Conservation (phyloP, 1,140 invertebrate genomes). For the Sycophaga agraensis region DNA sequence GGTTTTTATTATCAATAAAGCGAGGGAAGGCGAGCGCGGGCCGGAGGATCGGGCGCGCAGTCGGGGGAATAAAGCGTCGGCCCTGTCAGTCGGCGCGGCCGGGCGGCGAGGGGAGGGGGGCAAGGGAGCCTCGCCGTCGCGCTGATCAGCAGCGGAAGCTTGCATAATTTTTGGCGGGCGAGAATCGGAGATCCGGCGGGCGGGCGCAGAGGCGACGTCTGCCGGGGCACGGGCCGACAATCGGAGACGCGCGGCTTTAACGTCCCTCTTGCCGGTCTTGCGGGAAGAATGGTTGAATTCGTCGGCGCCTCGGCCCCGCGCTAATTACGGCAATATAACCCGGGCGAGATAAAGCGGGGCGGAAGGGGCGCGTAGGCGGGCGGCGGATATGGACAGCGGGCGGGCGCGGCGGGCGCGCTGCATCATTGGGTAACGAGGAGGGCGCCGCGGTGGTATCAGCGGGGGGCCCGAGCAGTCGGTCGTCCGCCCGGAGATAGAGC, state of each 20-base stretch:
- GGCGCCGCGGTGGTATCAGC: too few relatives aligned
- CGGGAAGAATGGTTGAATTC: constrained; percentile 24
- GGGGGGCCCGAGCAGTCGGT: too few relatives aligned
- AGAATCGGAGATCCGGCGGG: constrained; percentile 6
- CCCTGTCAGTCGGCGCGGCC: too few relatives aligned
- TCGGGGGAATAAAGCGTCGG: too few relatives aligned
- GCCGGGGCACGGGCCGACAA: neutral
- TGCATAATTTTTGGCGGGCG: constrained; percentile 17
- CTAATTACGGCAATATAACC: constrained; percentile 30
- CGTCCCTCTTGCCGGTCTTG: constrained; percentile 15
- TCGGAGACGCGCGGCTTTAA: constrained; percentile 21
- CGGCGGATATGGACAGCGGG: neutral
- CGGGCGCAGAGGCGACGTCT: neutral
- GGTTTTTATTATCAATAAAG: constrained; percentile 4
- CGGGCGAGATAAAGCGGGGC: constrained; percentile 17
- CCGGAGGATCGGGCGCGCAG: too few relatives aligned
- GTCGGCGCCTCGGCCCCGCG: neutral
- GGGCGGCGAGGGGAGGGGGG: too few relatives aligned
- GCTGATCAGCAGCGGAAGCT: constrained; percentile 15
- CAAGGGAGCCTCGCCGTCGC: too few relatives aligned
- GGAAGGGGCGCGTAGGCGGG: too few relatives aligned
- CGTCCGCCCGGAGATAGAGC: neutral
- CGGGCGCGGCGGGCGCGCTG: neutral
- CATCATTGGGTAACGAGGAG: constrained; percentile 16
- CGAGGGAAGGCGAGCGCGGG: neutral